Percentiles rank a stretch among this genome's conserved stretches.
phyloP scores from a whole-genome alignment of 2,797 vertebrate species.

The Echiichthys vipera region DNA sequence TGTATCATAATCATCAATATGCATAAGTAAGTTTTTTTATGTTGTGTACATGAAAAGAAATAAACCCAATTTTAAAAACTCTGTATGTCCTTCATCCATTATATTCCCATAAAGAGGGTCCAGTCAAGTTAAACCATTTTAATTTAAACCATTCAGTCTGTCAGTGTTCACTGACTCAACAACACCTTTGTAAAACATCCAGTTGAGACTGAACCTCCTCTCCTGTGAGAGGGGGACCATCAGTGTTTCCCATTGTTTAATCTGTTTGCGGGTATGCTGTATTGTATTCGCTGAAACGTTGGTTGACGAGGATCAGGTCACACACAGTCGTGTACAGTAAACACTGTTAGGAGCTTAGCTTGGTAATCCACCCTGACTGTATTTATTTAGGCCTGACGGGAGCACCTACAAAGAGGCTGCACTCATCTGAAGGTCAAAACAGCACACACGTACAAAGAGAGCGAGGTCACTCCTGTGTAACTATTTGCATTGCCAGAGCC shows the following conservation, averaged over 20 bases:
- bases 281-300: constrained; percentile 36
- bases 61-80: neutral
- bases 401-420: constrained; percentile 34
- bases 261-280: constrained; percentile 46
- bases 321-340: constrained; percentile 60
- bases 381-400: constrained; percentile 57
- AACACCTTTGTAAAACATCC: neutral
- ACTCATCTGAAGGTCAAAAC: constrained; percentile 69
- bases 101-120: neutral
- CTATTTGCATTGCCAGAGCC: constrained; percentile 70
- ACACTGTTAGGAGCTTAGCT: constrained; percentile 65
- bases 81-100: neutral
- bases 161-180: neutral
- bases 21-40: constrained; percentile 3
- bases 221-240: neutral
- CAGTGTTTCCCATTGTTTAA: constrained; percentile 48
- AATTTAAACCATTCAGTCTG: neutral
- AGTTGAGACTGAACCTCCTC: constrained; percentile 10
- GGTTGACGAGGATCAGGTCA: constrained; percentile 50
- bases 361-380: constrained; percentile 71
- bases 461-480: constrained; percentile 65
- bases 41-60: constrained; percentile 3
- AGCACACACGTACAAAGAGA: constrained; percentile 16
- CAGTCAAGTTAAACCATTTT: neutral
- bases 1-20: constrained; percentile 14